phyloP scores from a whole-genome alignment of 2,113 vertebrate genomes.

The Pseudopipra pipra region DNA sequence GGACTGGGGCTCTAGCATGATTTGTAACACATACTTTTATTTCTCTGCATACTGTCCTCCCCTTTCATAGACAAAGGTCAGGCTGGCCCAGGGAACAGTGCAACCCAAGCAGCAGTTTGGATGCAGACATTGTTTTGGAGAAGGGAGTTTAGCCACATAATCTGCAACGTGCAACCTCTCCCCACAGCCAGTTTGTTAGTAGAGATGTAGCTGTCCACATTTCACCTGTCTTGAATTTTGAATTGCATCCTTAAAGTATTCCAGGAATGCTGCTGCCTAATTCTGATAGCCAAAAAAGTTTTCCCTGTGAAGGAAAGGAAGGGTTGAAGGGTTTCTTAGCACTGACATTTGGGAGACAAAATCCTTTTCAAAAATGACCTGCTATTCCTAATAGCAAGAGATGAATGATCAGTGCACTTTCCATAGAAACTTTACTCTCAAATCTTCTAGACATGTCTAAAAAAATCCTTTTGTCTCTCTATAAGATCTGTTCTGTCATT shows the following conservation, averaged over 20 bases:
- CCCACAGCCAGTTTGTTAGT: not conserved
- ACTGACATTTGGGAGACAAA: not conserved
- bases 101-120: not conserved
- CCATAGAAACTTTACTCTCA: not conserved
- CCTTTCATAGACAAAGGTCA: not conserved
- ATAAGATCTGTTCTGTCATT: not conserved
- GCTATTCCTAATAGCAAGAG: not conserved
- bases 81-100: not conserved
- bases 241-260: not conserved
- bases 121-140: accelerated
- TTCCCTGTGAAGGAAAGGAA: not conserved
- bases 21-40: not conserved
- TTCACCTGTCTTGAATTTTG: not conserved
- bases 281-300: not conserved
- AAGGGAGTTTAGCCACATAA: not conserved
- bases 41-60: not conserved
- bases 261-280: not conserved
- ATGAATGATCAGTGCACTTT: not conserved
- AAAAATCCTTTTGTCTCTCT: not conserved
- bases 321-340: not conserved
- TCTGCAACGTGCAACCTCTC: not conserved
- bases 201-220: not conserved
- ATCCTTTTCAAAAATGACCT: not conserved
- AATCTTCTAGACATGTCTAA: not conserved
- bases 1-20: accelerated